Conservation (phyloP, 1,140 invertebrate genomes). For the Zaprionus ornatus region DNA sequence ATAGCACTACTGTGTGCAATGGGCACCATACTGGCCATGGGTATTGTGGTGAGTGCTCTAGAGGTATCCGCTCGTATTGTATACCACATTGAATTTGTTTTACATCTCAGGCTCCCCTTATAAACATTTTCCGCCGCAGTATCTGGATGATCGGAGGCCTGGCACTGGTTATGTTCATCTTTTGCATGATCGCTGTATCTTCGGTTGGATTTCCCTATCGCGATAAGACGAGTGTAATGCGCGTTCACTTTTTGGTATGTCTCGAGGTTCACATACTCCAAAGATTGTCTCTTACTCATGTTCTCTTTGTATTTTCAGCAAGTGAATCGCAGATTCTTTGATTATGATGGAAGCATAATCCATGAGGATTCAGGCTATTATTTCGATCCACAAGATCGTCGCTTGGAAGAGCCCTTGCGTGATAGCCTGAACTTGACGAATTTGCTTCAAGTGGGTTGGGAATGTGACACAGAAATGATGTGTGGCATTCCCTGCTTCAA, state of each 20-base stretch:
- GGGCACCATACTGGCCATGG: constrained; percentile 73
- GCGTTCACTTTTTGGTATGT: constrained; percentile 88
- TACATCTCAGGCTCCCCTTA: constrained; percentile 51
- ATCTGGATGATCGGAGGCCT: constrained; percentile 54
- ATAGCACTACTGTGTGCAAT: constrained; percentile 84
- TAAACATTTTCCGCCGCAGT: constrained; percentile 64
- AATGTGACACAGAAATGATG: constrained; percentile 87
- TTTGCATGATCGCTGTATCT: constrained; percentile 87
- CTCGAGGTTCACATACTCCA: rapidly evolving
- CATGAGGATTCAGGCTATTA: constrained; percentile 88
- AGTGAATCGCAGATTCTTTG: constrained; percentile 86
- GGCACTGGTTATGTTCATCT: constrained; percentile 84
- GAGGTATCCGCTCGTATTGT: background rate
- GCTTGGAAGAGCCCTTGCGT: constrained; percentile 86
- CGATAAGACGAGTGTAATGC: constrained; percentile 87
- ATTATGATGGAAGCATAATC: constrained; percentile 84
- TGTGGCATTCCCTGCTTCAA: constrained; percentile 91
- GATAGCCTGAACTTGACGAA: constrained; percentile 83
- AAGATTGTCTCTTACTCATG: too few species aligned
- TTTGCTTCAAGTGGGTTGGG: constrained; percentile 85
- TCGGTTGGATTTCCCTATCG: constrained; percentile 91
- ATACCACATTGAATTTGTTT: background rate
- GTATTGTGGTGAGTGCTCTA: constrained; percentile 59
- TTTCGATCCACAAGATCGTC: constrained; percentile 89
- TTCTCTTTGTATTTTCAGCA: constrained; percentile 84